A percentile compares a stretch with the other conserved stretches of the same genome.
Evolutionary conservation across 2,888 invertebrate species (phyloP).

Genomic region (Synergus umbraculus): DNA sequence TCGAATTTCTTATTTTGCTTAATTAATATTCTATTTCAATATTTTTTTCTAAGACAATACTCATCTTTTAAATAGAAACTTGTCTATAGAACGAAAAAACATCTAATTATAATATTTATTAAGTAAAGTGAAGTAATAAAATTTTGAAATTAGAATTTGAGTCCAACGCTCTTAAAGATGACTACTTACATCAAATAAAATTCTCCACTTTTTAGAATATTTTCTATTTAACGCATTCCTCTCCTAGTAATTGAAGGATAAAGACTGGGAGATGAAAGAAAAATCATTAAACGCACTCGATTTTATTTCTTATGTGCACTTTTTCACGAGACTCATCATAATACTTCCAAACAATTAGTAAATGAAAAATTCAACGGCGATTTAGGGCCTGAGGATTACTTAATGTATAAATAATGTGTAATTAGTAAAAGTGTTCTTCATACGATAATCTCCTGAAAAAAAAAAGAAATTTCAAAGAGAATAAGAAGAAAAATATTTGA

Average conservation of each 20-base stretch:
- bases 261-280: slow-evolving; percentile 34
- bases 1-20: too few relatives aligned
- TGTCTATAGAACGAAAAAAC: too few relatives aligned
- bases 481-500: not conserved
- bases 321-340: slow-evolving; percentile 23
- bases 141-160: too few relatives aligned
- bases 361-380: slow-evolving; percentile 52
- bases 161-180: too few relatives aligned
- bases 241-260: slow-evolving; percentile 26
- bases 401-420: slow-evolving; percentile 58
- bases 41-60: too few relatives aligned
- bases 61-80: too few relatives aligned
- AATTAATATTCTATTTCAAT: too few relatives aligned
- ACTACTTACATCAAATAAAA: not conserved
- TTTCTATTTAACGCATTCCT: slow-evolving; percentile 40
- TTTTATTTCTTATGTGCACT: slow-evolving; percentile 10
- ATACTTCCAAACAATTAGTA: slow-evolving; percentile 62
- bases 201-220: not conserved
- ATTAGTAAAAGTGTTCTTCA: slow-evolving; percentile 15
- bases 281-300: slow-evolving; percentile 3
- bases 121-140: too few relatives aligned
- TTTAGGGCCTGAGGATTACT: slow-evolving; percentile 70
- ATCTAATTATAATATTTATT: too few relatives aligned
- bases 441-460: not conserved
- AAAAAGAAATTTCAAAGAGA: not conserved